Evolutionary conservation across 2,888 invertebrate species (phyloP), one percentile per base, ranked within the genome.

Genomic region (Neuroscelio doddi): DNA sequence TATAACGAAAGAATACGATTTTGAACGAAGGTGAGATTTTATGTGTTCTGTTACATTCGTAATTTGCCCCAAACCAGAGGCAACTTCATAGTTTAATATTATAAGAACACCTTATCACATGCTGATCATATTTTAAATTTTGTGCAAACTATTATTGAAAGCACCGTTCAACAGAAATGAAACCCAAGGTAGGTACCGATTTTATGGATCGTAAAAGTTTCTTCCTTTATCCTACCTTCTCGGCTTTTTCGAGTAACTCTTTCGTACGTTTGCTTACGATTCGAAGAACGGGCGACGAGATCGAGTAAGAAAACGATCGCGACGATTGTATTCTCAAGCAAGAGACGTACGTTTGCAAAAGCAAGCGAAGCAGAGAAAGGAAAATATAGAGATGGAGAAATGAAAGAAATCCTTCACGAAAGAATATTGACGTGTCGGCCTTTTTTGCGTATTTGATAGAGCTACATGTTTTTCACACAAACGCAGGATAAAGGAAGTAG

Each of bases 391-490:
- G 34, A 41, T 30, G 27, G 26, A 27, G 41, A 59, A 58, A 63
- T 63, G 59, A 69, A 67, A 61, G 30, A 42, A 62, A 55, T 59
- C 50, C 36, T 42, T 45, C 17, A 38, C 55, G 55, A 52, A 44
- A 61, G 64, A 71, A 61, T 64, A 64, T 70, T 68, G 64, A 61
- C 69, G 68, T 49, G 66, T 36, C 62, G 68, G 53, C 39, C 47
- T 57, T 47, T 50, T 68, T 64, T 57, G 52, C 68, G 47, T 32
- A 45, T 52, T 57, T 55, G 57, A 63, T 67, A 68, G 68, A 67
- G 62, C 68, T 50, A 29, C 62, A 64, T 59, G 70, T 72, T 74
- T 74, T 71, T 73, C 74, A 68, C 39, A 45, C 50, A 55, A 61
- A 41, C 30, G 57, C 52, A 17, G 47, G 51, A 58, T 58, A 51